Base-by-base conservation (phyloP, 2,888 invertebrate genomes). In the Masnerella sp. region DNA sequence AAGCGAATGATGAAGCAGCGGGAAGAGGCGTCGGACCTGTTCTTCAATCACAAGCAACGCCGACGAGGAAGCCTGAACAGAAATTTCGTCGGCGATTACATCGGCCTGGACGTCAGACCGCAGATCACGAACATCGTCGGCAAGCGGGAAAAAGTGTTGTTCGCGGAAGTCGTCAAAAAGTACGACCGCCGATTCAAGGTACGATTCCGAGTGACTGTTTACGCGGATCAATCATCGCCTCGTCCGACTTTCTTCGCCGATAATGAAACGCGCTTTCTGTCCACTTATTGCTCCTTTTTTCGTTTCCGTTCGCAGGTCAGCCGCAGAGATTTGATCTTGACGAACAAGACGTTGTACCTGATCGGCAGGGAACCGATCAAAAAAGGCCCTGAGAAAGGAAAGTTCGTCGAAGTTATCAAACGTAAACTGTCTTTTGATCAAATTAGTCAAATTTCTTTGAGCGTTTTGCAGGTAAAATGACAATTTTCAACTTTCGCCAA, bases 81-180 rank as follows among this genome's bases (percentile, higher is more conserved):
- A 65, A 91, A 91, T 82, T 93, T 92, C 85, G 90, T 91, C 34
- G 92, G 92, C 4, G 93, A 93, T 84, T 93, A 93, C 84, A 91
- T 93, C 73, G 92, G 92, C 1, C 80, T 93, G 77, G 92, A 92
- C 64, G 88, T 90, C 73, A 88, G 89, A 70, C 91, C 92, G 5
- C 89, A 89, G 9, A 84, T 92, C 18, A 88, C 88, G 70, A 88
- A 88, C 43, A 84, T 93, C 20, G 88, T 92, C 34, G 92, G 91
- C 17, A 90, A 90, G 77, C 85, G 92, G 40, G 92, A 93, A 79
- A 89, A 91, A 76, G 89, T 92, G n/a, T 89, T 90, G 70, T 93
- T 92, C 86, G 91, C 92, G 22, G 90, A 91, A 81, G 89, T 90
- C 32, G 91, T 92, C 34, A 89, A 89, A 78, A 93, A 93, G 83